A percentile compares a stretch with the other conserved stretches of the same genome.
Evolutionary conservation across 2,113 vertebrate genomes (phyloP).

Genomic region (Phodopus roborovskii): DNA sequence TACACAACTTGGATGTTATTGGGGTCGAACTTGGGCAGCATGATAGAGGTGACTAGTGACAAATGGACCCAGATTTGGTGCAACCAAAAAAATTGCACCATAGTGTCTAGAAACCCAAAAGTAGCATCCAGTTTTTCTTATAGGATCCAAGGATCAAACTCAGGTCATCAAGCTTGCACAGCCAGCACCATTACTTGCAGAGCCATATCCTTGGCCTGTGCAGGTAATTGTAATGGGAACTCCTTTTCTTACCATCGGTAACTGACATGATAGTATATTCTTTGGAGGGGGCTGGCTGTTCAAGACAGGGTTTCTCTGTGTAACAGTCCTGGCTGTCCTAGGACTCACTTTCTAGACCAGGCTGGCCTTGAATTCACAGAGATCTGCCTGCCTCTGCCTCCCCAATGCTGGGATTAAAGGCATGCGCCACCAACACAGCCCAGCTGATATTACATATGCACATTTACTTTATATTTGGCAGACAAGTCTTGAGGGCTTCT

Average conservation of each 20-base stretch:
- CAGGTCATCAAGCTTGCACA: neutral
- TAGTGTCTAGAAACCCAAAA: neutral
- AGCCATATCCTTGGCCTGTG: neutral
- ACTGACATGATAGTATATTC: neutral
- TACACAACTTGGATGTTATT: neutral
- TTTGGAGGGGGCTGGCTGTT: too few species aligned
- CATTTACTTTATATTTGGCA: neutral
- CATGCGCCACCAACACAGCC: too few species aligned
- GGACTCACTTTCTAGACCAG: too few species aligned
- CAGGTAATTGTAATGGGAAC: neutral
- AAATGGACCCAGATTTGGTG: neutral
- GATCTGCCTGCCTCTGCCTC: too few species aligned
- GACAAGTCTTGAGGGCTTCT: conserved; percentile 27
- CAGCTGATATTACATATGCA: neutral
- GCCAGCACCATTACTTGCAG: neutral
- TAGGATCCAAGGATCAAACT: neutral
- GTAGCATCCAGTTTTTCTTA: neutral
- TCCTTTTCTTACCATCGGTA: neutral
- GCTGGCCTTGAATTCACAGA: too few species aligned
- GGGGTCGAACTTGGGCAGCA: neutral
- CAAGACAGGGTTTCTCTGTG: too few species aligned
- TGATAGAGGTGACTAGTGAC: neutral
- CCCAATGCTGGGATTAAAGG: too few species aligned
- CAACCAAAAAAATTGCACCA: neutral
- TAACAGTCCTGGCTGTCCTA: too few species aligned